These are phyloP conservation scores for Blastomussa wellsi DNA, from an alignment of 92 coral and sea anemone genomes.

Conservation along the genomic window DNA sequence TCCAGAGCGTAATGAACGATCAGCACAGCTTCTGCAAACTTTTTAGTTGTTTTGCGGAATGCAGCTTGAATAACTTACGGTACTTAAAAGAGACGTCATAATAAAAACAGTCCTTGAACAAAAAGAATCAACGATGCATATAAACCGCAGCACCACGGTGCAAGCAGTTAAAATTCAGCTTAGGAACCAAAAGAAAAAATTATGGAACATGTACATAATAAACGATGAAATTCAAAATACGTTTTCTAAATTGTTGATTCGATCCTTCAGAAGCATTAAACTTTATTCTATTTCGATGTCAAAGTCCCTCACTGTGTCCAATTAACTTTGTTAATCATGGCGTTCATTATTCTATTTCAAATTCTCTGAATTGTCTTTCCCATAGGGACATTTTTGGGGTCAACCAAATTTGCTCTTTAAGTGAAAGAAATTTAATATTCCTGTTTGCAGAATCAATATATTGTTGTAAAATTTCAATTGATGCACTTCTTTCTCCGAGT, in stretches of 20 bases:
- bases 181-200: neutral
- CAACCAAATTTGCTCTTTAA: neutral
- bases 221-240: neutral
- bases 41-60: neutral
- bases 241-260: neutral
- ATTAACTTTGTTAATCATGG: neutral
- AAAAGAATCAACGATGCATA: neutral
- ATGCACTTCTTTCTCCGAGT: neutral
- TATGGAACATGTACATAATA: neutral
- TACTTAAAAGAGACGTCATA: neutral
- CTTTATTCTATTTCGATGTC: neutral
- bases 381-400: neutral
- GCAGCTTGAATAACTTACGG: neutral
- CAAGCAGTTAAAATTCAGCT: too few relatives aligned
- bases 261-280: neutral
- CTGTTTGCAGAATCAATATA: neutral
- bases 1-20: neutral
- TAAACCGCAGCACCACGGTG: neutral
- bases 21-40: neutral
- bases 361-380: neutral
- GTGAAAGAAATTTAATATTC: neutral
- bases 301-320: neutral
- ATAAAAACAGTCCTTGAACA: neutral
- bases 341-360: neutral
- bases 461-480: neutral